Base-by-base conservation (phyloP, 2,888 invertebrate genomes). In the Oligia fasciuncula region DNA sequence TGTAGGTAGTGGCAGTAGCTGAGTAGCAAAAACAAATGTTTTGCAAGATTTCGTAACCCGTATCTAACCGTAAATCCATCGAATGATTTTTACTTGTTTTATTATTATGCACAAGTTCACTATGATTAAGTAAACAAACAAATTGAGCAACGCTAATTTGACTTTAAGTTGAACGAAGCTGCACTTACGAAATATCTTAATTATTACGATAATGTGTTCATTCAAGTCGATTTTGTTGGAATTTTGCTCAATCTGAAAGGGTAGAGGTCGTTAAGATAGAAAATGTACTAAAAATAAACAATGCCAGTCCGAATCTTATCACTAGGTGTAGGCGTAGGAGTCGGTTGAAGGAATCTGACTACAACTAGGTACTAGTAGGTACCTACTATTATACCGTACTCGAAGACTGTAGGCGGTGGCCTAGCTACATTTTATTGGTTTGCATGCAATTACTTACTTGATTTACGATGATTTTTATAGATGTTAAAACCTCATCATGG, bases 241-340 rank as follows among this genome's bases (percentile, higher is more conserved):
- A 76, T 80, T 85, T 87, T 76, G 87, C 87, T 84, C 75, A 84
- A 80, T 85, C 85, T 87, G 54, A 67, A 86, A 84, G 76, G 76
- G 71, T 65, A 87, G 68, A 85, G 87, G 85, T 80, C 87, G 49
- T n/a, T 71, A 87, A 62, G 65, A 77, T 79, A 67, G 76, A 87
- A 79, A 80, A 69, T 63, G 46, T 79, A 77, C 73, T 84, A 87
- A 84, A 76, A 84, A 80, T 83, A 80, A 82, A 81, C 79, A 69
- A 77, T 67, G 40, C 35, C 67, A 65, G 73, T 71, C n/a, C 73
- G 29, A 6, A 62, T 70, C 65, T 87, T 87, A 85, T 87, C 85
- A 73, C 76, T 65, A 49, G 35, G 85, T 67, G 86, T 86, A 75
- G n/a, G 87, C 80, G 84, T 84, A 79, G 84, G 86, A 83, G 70